These are phyloP conservation scores for Sinonovacula constricta DNA, from an alignment of 1,140 invertebrate species.

Conservation along the genomic window DNA sequence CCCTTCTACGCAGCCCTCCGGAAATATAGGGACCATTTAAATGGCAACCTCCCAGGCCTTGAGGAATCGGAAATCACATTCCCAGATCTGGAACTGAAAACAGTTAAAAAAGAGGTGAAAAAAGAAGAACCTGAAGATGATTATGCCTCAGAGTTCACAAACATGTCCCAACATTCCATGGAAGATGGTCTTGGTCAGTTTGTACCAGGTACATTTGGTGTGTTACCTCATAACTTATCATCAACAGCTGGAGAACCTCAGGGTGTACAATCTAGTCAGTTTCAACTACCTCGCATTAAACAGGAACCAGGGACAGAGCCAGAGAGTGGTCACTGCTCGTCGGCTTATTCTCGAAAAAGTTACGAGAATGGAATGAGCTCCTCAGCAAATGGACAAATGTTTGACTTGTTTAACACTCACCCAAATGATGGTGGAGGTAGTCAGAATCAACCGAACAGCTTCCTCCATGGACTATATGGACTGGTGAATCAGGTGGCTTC, in stretches of 20 bases:
- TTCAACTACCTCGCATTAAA: not conserved
- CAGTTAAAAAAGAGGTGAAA: conserved; percentile 66
- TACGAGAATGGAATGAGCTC: not conserved
- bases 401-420: conserved; percentile 32
- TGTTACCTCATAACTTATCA: conserved; percentile 28
- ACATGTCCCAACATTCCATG: not conserved
- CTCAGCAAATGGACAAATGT: conserved; percentile 35
- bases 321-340: conserved; percentile 9
- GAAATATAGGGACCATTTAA: conserved; percentile 96
- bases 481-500: conserved; percentile 39
- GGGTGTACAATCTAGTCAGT: not conserved
- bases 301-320: conserved; percentile 34
- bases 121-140: conserved; percentile 58
- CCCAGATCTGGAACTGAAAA: conserved; percentile 79
- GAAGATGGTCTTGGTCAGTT: conserved; percentile 31
- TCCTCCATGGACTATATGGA: conserved; percentile 42
- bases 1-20: conserved; percentile 97
- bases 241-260: conserved; percentile 1
- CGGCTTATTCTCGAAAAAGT: not conserved
- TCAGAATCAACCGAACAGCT: conserved; percentile 30
- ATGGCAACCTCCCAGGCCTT: conserved; percentile 90
- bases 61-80: conserved; percentile 96
- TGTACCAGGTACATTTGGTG: conserved; percentile 25
- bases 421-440: not conserved
- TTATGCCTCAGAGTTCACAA: conserved; percentile 20